phyloP scores from a whole-genome alignment of 2,888 invertebrate species.

The Lithophane ornitopus region DNA sequence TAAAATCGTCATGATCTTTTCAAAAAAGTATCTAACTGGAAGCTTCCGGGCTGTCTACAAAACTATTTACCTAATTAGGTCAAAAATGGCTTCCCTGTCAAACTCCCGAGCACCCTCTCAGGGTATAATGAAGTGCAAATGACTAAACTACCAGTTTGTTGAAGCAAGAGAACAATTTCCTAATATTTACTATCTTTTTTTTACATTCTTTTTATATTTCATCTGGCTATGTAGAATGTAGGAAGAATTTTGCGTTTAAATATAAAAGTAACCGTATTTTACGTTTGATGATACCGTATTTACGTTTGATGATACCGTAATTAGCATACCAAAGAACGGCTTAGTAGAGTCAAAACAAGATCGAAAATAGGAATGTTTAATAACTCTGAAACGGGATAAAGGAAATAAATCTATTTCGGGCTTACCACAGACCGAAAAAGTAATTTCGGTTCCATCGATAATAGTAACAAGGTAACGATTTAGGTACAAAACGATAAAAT shows the following conservation, averaged over 20 bases:
- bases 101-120: constrained; percentile 34
- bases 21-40: constrained; percentile 6
- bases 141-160: constrained; percentile 27
- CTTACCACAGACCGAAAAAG: neutral
- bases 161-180: neutral
- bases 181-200: constrained; percentile 10
- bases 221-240: neutral
- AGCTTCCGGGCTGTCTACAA: constrained; percentile 23
- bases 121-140: constrained; percentile 53
- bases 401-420: neutral
- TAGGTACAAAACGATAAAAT: constrained; percentile 24
- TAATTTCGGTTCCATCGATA: constrained; percentile 7
- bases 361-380: neutral
- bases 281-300: neutral
- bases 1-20: neutral
- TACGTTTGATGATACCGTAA: neutral
- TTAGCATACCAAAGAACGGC: neutral
- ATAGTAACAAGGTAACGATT: constrained; percentile 26
- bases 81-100: constrained; percentile 46
- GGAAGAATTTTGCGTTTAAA: neutral
- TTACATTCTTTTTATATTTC: constrained; percentile 4
- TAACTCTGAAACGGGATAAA: neutral
- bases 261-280: neutral
- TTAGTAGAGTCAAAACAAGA: neutral
- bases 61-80: constrained; percentile 42